Conservation (phyloP, 2,113 vertebrate genomes). For the Haemorhous mexicanus region DNA sequence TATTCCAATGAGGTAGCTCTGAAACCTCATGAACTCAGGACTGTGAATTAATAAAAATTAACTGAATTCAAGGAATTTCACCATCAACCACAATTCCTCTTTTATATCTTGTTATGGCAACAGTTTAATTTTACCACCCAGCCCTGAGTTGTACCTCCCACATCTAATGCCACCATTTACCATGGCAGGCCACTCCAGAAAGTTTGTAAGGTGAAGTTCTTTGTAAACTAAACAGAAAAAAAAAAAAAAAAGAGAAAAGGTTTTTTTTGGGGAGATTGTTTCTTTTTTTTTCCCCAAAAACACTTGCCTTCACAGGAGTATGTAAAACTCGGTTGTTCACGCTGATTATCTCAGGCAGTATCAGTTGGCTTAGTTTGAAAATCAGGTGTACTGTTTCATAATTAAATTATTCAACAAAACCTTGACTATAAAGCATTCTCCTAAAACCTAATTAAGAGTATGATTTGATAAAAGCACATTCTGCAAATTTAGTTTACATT, state of each 20-base stretch:
- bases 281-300: neutral
- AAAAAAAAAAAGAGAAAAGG: accelerated
- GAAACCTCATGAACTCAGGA: neutral
- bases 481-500: slow-evolving; percentile 37
- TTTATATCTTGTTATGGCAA: neutral
- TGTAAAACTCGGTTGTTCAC: neutral
- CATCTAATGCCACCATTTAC: neutral
- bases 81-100: neutral
- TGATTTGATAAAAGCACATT: slow-evolving; percentile 59
- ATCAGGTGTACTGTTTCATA: slow-evolving; percentile 62
- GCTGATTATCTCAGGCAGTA: slow-evolving; percentile 1
- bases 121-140: neutral
- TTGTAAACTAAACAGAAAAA: too few relatives aligned
- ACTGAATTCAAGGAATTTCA: neutral
- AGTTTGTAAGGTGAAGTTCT: neutral
- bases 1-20: neutral
- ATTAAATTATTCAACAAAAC: slow-evolving; percentile 62
- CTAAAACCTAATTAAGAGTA: slow-evolving; percentile 63
- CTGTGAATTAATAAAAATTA: neutral
- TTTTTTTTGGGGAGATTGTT: neutral
- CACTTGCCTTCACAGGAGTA: neutral
- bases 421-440: slow-evolving; percentile 57
- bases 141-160: neutral
- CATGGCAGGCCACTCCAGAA: neutral
- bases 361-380: slow-evolving; percentile 53